Evolutionary conservation across 2,888 invertebrate species (phyloP), one percentile per base, ranked within the genome.

Genomic region (Papilio protenor): DNA sequence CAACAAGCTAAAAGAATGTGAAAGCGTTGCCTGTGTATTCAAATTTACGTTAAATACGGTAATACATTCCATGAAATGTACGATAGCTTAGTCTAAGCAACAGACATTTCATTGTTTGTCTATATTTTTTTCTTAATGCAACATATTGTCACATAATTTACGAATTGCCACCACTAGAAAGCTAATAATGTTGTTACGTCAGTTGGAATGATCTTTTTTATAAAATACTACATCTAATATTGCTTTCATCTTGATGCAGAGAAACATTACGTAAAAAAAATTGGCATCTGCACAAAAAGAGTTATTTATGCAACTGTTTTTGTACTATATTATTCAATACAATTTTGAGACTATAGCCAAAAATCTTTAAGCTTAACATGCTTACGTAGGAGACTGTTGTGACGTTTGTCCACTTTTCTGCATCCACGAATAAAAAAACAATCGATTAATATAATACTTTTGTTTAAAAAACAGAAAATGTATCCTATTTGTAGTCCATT

Each of bases 301-400:
- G 40, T 73, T 77, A 77, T 73, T 73, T 77, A 73, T 69, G 73
- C 64, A 52, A 45, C 52, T 49, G 72, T 76, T 61, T 55, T 69
- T 57, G 45, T 45, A 6, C 0, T 66, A 66, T 61, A 73, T 77
- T 66, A 64, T 73, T 45, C 66, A 71, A 45, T 57, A 57, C 8
- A 57, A 73, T 14, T 57, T 45, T 45, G 45, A 64, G 55, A 52
- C 23, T 73, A 14, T 23, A 66, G 40, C 66, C 72, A 55, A 64
- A 55, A 64, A 64, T 59, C 23, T 64, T 74, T 10, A 59, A 61
- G 11, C 21, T 74, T 16, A 10, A 61, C 10, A n/a, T 10, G 66
- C 2, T 66, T 11, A 45, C 45, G 45, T 69, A 45, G 12, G 45
- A 45, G 21, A 69, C 2, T 45, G 12, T 69, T 21, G 40, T 66